phyloP scores from a whole-genome alignment of 2,113 vertebrate genomes.

The Macaca nemestrina region DNA sequence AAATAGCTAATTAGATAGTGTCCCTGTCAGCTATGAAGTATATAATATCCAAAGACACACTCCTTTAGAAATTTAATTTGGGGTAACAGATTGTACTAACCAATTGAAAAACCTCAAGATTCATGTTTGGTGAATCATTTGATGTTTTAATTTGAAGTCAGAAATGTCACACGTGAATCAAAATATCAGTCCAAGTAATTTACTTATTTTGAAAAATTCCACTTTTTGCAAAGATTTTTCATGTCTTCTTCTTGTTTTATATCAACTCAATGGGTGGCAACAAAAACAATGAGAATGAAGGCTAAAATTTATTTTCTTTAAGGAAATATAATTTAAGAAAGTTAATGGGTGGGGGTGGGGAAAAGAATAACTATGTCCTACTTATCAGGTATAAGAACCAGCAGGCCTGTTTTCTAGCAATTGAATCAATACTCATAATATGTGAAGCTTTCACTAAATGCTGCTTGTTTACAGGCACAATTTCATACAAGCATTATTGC shows the following conservation, averaged over 20 bases:
- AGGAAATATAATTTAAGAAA: background rate
- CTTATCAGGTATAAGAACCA: background rate
- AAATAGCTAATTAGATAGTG: conserved; percentile 89
- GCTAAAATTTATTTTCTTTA: background rate
- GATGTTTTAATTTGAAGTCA: conserved; percentile 77
- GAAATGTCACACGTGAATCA: conserved; percentile 63
- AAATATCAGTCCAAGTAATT: conserved; percentile 62
- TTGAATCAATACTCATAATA: background rate
- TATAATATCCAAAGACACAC: conserved; percentile 83
- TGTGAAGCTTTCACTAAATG: background rate
- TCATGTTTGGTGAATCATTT: conserved; percentile 76
- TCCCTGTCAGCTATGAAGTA: conserved; percentile 86
- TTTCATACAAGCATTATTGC: background rate
- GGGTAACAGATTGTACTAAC: conserved; percentile 82
- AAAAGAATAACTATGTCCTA: background rate
- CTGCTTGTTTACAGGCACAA: background rate
- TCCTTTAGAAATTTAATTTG: conserved; percentile 86
- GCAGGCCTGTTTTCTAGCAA: background rate
- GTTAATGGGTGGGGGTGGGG: background rate
- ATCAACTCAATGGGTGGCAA: background rate
- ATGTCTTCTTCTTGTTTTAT: background rate
- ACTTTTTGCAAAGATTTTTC: background rate
- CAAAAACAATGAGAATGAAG: background rate
- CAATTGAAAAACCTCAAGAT: conserved; percentile 81
- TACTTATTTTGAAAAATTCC: conserved; percentile 54